Conservation (phyloP, 1,140 invertebrate genomes). For the Geopemphigus sp. region DNA sequence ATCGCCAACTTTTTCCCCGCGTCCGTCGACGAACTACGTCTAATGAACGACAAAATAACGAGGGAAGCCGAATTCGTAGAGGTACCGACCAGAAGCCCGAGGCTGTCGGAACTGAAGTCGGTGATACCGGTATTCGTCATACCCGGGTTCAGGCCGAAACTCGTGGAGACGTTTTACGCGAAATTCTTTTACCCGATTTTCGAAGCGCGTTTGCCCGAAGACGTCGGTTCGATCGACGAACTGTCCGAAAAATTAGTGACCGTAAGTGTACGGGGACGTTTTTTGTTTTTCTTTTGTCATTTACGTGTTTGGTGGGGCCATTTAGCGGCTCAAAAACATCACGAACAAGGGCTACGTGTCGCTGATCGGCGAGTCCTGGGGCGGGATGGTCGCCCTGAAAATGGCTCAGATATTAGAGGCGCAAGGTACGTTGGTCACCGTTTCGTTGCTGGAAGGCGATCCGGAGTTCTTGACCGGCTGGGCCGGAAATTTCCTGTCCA, state of each 20-base stretch:
- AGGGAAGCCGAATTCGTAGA: too few relatives aligned
- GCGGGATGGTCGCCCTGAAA: constrained; percentile 51
- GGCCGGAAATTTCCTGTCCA: not conserved
- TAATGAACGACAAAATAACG: not conserved
- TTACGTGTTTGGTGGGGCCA: too few relatives aligned
- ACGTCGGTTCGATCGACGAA: constrained; percentile 30
- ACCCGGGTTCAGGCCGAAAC: constrained; percentile 41
- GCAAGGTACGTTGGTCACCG: constrained; percentile 8
- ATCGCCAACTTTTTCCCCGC: constrained; percentile 11
- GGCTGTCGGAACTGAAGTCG: constrained; percentile 20
- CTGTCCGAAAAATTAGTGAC: not conserved
- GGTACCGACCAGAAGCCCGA: too few relatives aligned
- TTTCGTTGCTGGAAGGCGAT: constrained; percentile 17
- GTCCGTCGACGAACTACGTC: not conserved
- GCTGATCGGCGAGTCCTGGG: constrained; percentile 35
- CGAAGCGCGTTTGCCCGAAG: too few relatives aligned
- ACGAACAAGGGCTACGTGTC: not conserved
- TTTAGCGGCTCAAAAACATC: not conserved
- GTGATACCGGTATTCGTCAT: constrained; percentile 48
- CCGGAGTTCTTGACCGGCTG: not conserved
- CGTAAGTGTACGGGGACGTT: too few relatives aligned
- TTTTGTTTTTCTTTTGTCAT: too few relatives aligned
- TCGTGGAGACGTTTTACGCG: constrained; percentile 26
- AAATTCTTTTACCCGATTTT: too few relatives aligned
- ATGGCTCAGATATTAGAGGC: constrained; percentile 47